Conservation (phyloP, 1,140 invertebrate species). For the Diorhabda elongata region DNA sequence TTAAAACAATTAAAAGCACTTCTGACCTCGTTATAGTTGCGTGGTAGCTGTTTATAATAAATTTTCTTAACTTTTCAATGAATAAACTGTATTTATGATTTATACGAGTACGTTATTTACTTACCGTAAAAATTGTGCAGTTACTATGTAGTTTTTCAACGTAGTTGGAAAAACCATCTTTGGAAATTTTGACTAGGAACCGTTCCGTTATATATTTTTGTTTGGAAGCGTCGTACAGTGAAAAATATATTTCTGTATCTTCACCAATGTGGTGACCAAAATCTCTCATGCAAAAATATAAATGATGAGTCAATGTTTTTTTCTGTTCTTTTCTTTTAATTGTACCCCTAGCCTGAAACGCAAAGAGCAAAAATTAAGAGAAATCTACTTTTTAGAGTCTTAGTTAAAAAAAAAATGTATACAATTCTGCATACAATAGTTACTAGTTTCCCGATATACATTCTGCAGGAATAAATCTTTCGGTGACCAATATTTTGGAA, state of each 20-base stretch:
- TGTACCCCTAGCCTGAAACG: conserved; percentile 41
- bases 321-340: conserved; percentile 55
- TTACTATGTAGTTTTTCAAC: conserved; percentile 83
- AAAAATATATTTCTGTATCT: conserved; percentile 84
- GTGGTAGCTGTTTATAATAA: too few species aligned
- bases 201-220: conserved; percentile 75
- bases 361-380: neutral
- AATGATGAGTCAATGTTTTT: conserved; percentile 73
- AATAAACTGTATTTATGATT: neutral
- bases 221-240: conserved; percentile 75
- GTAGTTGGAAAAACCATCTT: conserved; percentile 85
- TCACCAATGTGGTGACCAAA: conserved; percentile 83
- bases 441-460: too few species aligned
- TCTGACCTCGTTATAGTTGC: too few species aligned
- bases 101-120: neutral
- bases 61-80: too few species aligned
- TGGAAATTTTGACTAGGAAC: conserved; percentile 82
- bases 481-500: too few species aligned
- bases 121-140: conserved; percentile 84
- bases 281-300: conserved; percentile 84
- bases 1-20: too few species aligned
- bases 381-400: too few species aligned
- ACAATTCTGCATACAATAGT: too few species aligned
- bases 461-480: too few species aligned
- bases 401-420: too few species aligned